Percentiles rank a stretch among this genome's conserved stretches.
Evolutionary conservation across 2,113 vertebrate species (phyloP).

Genomic region (Trogon melanurus): DNA sequence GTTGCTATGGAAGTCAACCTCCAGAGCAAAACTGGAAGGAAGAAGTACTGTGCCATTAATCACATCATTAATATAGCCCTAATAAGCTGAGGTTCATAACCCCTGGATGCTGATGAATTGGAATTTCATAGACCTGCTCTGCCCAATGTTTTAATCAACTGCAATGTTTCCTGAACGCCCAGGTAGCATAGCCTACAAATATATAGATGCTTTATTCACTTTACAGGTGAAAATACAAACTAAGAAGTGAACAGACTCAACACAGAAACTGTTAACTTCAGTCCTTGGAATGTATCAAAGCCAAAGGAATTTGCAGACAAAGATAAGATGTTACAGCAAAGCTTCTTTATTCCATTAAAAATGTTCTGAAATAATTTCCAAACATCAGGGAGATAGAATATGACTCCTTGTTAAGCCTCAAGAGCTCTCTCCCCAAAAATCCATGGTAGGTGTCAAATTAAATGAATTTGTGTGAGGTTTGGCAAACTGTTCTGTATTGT

Average conservation of each 20-base stretch:
- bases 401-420: neutral
- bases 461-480: neutral
- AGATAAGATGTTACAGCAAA: neutral
- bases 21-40: constrained; percentile 24
- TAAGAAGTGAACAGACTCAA: neutral
- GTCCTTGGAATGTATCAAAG: neutral
- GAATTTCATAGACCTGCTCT: neutral
- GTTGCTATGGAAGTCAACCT: constrained; percentile 31
- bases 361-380: neutral
- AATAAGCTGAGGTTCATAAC: constrained; percentile 50
- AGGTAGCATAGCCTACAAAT: neutral
- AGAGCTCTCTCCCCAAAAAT: neutral
- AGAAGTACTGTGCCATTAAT: constrained; percentile 1
- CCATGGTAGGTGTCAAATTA: neutral
- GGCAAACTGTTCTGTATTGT: neutral
- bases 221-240: constrained; percentile 14
- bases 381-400: neutral
- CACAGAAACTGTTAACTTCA: neutral
- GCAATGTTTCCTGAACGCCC: neutral
- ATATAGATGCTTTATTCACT: neutral
- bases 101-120: constrained; percentile 6
- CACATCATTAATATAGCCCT: constrained; percentile 19
- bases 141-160: constrained; percentile 30
- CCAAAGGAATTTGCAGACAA: neutral
- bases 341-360: constrained; percentile 3